These are phyloP conservation scores for Cyanoramphus novaezelandiae DNA, from an alignment of 2,113 vertebrate species.

Conservation along the genomic window DNA sequence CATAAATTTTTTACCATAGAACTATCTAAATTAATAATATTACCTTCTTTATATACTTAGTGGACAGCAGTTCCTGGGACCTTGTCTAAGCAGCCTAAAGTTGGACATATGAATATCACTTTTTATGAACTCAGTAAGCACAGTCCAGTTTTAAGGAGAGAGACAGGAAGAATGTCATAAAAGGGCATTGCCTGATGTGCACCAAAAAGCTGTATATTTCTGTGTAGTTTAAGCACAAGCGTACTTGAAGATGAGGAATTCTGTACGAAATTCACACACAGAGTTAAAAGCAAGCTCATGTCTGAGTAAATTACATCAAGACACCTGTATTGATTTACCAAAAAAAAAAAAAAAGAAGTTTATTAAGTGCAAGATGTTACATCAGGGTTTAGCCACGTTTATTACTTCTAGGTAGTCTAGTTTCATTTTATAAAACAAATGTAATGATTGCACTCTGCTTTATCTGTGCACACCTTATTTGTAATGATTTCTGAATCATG, in stretches of 20 bases:
- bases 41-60: not conserved
- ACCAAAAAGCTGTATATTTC: not conserved
- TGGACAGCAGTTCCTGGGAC: not conserved
- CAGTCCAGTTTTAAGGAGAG: not conserved
- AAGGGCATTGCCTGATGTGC: not conserved
- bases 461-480: conserved; percentile 74
- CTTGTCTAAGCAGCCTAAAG: not conserved
- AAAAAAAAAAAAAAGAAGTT: conserved; percentile 43
- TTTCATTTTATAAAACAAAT: conserved; percentile 69
- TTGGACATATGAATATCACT: not conserved
- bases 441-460: conserved; percentile 55
- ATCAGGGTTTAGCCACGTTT: conserved; percentile 56
- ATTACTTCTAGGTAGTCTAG: conserved; percentile 75
- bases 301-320: not conserved
- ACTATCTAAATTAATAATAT: not conserved
- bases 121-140: not conserved
- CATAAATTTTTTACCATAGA: not conserved
- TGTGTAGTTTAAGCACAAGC: not conserved
- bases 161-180: not conserved
- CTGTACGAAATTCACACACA: not conserved
- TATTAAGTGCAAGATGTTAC: conserved; percentile 73
- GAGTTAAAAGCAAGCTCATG: not conserved
- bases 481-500: conserved; percentile 75
- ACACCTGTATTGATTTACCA: conserved; percentile 4
- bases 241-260: not conserved